These are phyloP conservation scores for Polydesmus complanatus DNA, from an alignment of 2,888 invertebrate species.

Conservation along the genomic window DNA sequence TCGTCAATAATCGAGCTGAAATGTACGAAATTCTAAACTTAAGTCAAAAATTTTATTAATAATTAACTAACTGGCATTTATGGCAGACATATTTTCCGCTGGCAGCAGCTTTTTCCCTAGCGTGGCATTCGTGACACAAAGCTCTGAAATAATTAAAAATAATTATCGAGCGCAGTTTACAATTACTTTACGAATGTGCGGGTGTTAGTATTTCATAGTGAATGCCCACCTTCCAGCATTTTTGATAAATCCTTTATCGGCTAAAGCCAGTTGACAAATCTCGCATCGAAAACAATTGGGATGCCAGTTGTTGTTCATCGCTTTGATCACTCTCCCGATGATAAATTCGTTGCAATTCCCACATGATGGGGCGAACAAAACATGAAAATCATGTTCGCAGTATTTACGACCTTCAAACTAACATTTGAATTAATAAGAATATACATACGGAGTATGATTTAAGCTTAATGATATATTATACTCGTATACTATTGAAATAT, in stretches of 20 bases:
- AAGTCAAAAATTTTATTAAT: not conserved
- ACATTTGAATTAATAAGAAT: not conserved
- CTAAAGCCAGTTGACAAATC: slow-evolving; percentile 76
- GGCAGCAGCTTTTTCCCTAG: slow-evolving; percentile 85
- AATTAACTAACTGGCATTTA: slow-evolving; percentile 80
- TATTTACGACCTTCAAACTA: slow-evolving; percentile 94
- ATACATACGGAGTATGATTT: not conserved
- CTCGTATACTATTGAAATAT: too few species aligned
- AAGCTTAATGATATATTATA: not conserved
- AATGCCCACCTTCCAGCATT: slow-evolving; percentile 42
- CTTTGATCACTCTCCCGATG: slow-evolving; percentile 97
- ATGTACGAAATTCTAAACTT: not conserved
- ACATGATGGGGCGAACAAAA: slow-evolving; percentile 83
- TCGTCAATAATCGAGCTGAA: slow-evolving; percentile 76
- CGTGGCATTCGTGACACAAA: slow-evolving; percentile 92
- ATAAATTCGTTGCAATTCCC: slow-evolving; percentile 80
- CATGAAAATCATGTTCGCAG: slow-evolving; percentile 98
- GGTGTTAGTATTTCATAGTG: slow-evolving; percentile 4
- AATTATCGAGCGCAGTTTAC: not conserved
- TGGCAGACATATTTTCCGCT: slow-evolving; percentile 93
- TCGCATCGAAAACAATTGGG: slow-evolving; percentile 95
- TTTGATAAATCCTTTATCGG: slow-evolving; percentile 88
- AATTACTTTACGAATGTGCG: not conserved
- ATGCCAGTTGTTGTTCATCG: slow-evolving; percentile 99
- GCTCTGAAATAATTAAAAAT: slow-evolving; percentile 41